These are phyloP conservation scores for Meda fulgida DNA, from an alignment of 2,797 vertebrate genomes.

Conservation along the genomic window DNA sequence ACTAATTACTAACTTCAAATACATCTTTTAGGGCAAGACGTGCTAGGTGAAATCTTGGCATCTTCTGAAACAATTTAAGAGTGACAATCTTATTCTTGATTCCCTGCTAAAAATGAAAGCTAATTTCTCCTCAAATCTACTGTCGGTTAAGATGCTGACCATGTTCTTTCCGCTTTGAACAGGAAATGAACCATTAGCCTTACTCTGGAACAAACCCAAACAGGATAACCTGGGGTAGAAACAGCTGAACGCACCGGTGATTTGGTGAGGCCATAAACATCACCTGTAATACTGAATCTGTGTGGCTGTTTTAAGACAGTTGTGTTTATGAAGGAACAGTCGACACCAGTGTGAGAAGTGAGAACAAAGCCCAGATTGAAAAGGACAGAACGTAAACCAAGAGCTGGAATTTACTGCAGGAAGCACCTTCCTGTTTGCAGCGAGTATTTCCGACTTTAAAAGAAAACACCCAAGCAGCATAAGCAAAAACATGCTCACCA, in stretches of 20 bases:
- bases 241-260: background rate
- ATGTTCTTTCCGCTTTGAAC: slow-evolving; percentile 23
- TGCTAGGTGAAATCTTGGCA: background rate
- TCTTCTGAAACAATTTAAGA: background rate
- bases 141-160: background rate
- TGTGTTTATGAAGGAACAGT: slow-evolving; percentile 5
- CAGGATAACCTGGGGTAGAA: background rate
- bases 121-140: background rate
- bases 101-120: background rate
- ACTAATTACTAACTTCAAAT: background rate
- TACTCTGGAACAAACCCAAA: slow-evolving; percentile 26
- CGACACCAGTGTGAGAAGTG: slow-evolving; percentile 66
- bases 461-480: slow-evolving; percentile 61
- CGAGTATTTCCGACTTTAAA: slow-evolving; percentile 66
- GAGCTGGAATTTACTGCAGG: slow-evolving; percentile 73
- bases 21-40: background rate
- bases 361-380: slow-evolving; percentile 71
- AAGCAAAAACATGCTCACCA: background rate
- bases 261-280: background rate
- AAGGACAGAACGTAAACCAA: slow-evolving; percentile 74
- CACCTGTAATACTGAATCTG: background rate
- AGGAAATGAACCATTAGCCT: slow-evolving; percentile 49
- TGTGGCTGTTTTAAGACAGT: background rate
- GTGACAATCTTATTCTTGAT: slow-evolving; percentile 10
- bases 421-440: slow-evolving; percentile 80